phyloP scores from a whole-genome alignment of 2,797 vertebrate genomes.

The Fistularia commersonii region DNA sequence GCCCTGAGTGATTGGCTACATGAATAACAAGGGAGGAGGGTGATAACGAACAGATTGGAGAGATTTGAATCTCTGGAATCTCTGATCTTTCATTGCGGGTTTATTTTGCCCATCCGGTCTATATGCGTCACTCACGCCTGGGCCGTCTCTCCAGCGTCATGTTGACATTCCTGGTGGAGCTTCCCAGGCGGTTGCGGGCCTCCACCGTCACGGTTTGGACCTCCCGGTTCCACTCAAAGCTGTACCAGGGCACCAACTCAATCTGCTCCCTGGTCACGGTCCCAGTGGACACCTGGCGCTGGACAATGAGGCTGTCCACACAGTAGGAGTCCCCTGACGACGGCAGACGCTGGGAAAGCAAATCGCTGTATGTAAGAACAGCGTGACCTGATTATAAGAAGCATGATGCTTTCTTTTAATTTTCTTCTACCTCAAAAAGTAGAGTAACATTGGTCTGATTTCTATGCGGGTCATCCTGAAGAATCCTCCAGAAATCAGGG shows the following conservation, averaged over 20 bases:
- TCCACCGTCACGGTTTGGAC: slow-evolving; percentile 77
- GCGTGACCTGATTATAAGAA: no score
- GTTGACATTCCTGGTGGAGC: slow-evolving; percentile 80
- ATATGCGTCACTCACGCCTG: slow-evolving; percentile 66
- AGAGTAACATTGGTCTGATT: slow-evolving; percentile 83
- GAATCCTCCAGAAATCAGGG: slow-evolving; percentile 89
- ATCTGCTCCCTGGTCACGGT: slow-evolving; percentile 59
- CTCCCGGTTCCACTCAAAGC: slow-evolving; percentile 79
- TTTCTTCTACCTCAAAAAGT: slow-evolving; percentile 85
- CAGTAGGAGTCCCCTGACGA: slow-evolving; percentile 69
- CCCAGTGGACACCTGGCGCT: slow-evolving; percentile 60
- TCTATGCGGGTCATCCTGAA: slow-evolving; percentile 66
- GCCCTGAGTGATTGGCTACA: no score
- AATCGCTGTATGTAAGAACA: no score
- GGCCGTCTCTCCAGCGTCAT: slow-evolving; percentile 79
- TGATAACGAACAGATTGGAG: no score
- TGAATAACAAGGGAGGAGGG: no score
- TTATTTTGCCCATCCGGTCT: no score
- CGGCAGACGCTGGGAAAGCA: slow-evolving; percentile 44
- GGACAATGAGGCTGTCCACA: slow-evolving; percentile 77
- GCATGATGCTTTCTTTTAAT: no score
- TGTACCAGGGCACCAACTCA: slow-evolving; percentile 68
- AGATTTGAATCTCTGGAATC: no score
- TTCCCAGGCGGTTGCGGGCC: slow-evolving; percentile 84
- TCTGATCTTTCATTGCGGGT: no score